These are phyloP conservation scores for Cryptus armator DNA, from an alignment of 2,888 invertebrate genomes.

Conservation along the genomic window DNA sequence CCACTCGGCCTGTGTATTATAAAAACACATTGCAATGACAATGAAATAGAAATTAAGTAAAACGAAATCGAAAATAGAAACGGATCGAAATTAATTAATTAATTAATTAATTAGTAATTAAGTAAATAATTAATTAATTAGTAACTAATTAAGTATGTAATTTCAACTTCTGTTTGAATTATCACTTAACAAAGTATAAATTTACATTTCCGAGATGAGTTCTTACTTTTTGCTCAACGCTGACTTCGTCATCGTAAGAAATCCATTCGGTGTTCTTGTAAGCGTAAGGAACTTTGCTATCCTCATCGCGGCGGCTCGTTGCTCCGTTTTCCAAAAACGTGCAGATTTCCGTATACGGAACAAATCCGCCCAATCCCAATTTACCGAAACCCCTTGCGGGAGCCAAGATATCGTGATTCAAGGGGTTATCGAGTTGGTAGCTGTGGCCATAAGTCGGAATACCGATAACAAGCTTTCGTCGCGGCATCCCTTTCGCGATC, in stretches of 20 bases:
- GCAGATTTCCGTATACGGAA: constrained; percentile 90
- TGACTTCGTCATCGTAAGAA: constrained; percentile 91
- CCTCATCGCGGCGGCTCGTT: constrained; percentile 88
- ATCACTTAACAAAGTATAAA: not conserved
- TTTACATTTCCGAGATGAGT: not conserved
- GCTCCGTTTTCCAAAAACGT: constrained; percentile 88
- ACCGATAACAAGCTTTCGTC: constrained; percentile 92
- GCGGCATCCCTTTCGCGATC: constrained; percentile 90
- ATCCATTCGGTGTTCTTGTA: constrained; percentile 92
- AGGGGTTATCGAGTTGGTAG: constrained; percentile 88
- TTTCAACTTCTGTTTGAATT: not conserved
- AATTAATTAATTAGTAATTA: too few species aligned
- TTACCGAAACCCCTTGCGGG: constrained; percentile 90
- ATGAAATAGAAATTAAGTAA: not conserved
- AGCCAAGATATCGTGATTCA: constrained; percentile 89
- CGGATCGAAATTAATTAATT: too few species aligned
- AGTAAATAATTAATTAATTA: too few species aligned
- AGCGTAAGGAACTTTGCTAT: constrained; percentile 92
- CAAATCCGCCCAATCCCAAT: constrained; percentile 90
- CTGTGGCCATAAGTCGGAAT: constrained; percentile 94
- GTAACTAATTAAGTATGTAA: too few species aligned
- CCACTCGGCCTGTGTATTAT: constrained; percentile 86
- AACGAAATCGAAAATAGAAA: not conserved
- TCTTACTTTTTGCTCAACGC: constrained; percentile 89
- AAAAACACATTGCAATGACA: constrained; percentile 24